These are phyloP conservation scores for Ptychoptera albimana DNA, from an alignment of 2,888 invertebrate species.

Conservation along the genomic window DNA sequence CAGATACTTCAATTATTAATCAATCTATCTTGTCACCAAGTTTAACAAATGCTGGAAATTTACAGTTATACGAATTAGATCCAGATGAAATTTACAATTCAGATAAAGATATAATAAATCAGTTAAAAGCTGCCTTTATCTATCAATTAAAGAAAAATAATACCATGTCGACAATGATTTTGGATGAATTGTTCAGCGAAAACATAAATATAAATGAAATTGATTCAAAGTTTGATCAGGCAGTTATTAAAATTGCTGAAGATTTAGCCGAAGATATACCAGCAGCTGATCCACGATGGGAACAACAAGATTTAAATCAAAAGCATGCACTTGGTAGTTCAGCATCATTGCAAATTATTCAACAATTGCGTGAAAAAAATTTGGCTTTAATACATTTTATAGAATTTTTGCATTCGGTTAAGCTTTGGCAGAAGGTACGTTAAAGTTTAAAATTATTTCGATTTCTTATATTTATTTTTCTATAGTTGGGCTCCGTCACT, in stretches of 20 bases:
- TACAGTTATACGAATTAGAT: conserved; percentile 51
- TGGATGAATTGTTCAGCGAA: conserved; percentile 31
- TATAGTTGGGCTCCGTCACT: conserved; percentile 21
- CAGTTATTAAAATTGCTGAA: conserved; percentile 49
- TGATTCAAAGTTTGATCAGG: conserved; percentile 24
- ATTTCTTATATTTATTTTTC: conserved; percentile 1
- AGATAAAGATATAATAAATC: conserved; percentile 37
- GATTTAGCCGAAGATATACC: conserved; percentile 79
- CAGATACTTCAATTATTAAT: neutral
- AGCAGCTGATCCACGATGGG: conserved; percentile 63
- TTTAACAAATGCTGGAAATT: conserved; percentile 37
- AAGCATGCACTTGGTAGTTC: conserved; percentile 47
- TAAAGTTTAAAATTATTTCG: conserved; percentile 5
- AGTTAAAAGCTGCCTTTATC: conserved; percentile 63
- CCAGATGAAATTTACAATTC: conserved; percentile 42
- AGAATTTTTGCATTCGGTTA: conserved; percentile 53
- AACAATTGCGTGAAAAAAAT: conserved; percentile 78
- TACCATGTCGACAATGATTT: conserved; percentile 28
- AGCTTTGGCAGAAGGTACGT: conserved; percentile 46
- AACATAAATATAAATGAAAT: conserved; percentile 15
- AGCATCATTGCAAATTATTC: conserved; percentile 65
- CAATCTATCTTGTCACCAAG: conserved; percentile 24
- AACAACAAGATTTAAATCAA: conserved; percentile 23
- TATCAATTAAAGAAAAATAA: conserved; percentile 48
- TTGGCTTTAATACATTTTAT: conserved; percentile 61